A percentile compares a stretch with the other conserved stretches of the same genome.
These are phyloP conservation scores for Sardinella longiceps DNA, from an alignment of 2,797 vertebrate species.

Conservation along the genomic window DNA sequence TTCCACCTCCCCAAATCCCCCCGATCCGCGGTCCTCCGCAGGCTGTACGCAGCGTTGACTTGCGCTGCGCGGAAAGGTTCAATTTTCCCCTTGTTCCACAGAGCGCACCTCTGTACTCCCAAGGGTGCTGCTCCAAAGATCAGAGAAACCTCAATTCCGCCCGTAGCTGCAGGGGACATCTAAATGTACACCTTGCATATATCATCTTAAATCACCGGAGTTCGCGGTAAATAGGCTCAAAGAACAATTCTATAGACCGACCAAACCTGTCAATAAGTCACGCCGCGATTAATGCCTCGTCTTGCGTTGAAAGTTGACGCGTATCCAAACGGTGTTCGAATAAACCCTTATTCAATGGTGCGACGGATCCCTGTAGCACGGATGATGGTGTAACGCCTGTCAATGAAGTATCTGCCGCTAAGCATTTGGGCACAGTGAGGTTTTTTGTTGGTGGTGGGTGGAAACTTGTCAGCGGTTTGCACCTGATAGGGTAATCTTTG, in stretches of 20 bases:
- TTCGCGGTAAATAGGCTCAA: conserved; percentile 37
- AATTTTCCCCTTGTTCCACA: conserved; percentile 61
- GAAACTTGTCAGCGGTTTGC: conserved; percentile 85
- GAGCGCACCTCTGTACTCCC: conserved; percentile 44
- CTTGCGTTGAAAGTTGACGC: conserved; percentile 35
- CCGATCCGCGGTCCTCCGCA: conserved; percentile 54
- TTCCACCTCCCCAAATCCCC: conserved; percentile 30
- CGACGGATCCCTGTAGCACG: conserved; percentile 35
- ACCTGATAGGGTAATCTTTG: conserved; percentile 83
- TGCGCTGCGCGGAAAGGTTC: conserved; percentile 61
- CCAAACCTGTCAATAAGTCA: conserved; percentile 44
- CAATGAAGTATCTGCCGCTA: conserved; percentile 68
- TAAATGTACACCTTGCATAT: conserved; percentile 72
- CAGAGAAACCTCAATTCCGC: conserved; percentile 64
- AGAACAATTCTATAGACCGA: conserved; percentile 44
- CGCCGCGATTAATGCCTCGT: conserved; percentile 33
- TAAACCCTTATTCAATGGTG: conserved; percentile 23
- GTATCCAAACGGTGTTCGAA: conserved; percentile 39
- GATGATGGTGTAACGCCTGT: conserved; percentile 68
- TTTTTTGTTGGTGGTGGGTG: conserved; percentile 82
- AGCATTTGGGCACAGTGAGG: conserved; percentile 76
- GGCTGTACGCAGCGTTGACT: conserved; percentile 47
- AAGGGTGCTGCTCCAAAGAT: conserved; percentile 59
- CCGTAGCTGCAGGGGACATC: conserved; percentile 71
- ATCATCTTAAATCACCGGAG: conserved; percentile 66